Percentiles rank a stretch among this genome's conserved stretches.
Evolutionary conservation across 2,888 invertebrate species (phyloP).

Genomic region (Bibio marci): DNA sequence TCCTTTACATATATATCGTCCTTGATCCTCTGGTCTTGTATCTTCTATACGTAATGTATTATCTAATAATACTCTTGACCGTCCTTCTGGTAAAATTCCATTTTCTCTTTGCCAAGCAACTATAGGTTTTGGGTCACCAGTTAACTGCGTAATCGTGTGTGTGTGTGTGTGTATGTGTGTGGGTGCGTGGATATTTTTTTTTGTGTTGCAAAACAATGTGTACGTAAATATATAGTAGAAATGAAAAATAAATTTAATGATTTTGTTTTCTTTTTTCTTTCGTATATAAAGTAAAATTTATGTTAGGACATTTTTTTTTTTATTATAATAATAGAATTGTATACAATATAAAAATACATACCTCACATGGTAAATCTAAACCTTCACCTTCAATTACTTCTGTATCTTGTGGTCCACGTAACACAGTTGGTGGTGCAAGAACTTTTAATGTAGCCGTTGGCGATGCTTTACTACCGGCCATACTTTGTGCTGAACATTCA

Average conservation of each 20-base stretch:
- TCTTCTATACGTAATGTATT: slow-evolving; percentile 17
- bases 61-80: slow-evolving; percentile 15
- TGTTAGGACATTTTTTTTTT: too few species aligned
- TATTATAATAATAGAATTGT: too few species aligned
- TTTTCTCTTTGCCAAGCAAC: slow-evolving; percentile 15
- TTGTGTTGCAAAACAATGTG: background rate
- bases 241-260: background rate
- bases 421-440: slow-evolving; percentile 15
- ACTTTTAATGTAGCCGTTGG: slow-evolving; percentile 15
- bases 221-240: background rate
- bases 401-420: slow-evolving; percentile 15
- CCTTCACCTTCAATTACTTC: slow-evolving; percentile 17
- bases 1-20: slow-evolving; percentile 15
- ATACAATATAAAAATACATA: slow-evolving; percentile 10
- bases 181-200: too few species aligned
- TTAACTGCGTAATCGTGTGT: slow-evolving; percentile 1
- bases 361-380: slow-evolving; percentile 16
- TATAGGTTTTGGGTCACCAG: slow-evolving; percentile 14
- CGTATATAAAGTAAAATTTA: too few species aligned
- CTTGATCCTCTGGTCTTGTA: slow-evolving; percentile 15
- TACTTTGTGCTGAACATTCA: slow-evolving; percentile 17
- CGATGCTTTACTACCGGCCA: slow-evolving; percentile 16
- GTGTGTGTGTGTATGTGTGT: background rate
- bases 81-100: slow-evolving; percentile 15
- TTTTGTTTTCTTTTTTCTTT: too few species aligned